Base-by-base conservation (phyloP, 2,113 vertebrate species). In the Cinclus cinclus region DNA sequence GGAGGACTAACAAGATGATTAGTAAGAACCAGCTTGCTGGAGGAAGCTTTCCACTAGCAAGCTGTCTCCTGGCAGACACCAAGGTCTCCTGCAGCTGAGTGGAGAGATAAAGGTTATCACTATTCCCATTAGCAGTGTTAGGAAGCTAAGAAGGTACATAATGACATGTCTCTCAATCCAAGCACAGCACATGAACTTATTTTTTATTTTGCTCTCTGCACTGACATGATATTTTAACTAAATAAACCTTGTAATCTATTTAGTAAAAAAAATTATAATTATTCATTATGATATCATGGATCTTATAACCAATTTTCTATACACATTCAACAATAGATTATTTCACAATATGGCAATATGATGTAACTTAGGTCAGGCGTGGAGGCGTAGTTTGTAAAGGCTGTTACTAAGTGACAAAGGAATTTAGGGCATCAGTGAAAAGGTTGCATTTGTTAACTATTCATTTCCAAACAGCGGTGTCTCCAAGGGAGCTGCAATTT, bases 321-420 rank as follows among this genome's bases (percentile, higher is more conserved):
- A 63, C 31, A 46, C 18, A 24, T 77, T 52, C 79, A 90, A 81
- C 68, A 60, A 81, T 5, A 77, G 46, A 74, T 67, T 83, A 81
- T 82, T 90, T 49, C 73, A 81, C 46, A 83, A 69, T 16, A 31
- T 37, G 58, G 77, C 71, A 83, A 83, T 16, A 52, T 37, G 49
- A 64, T 92, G 39, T 47, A 87, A 92, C 85, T 63, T 44, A n/a
- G 90, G 85, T 84, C 87, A 89, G 87, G 84, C 7, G 0, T 3
- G 47, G 71, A 94, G 79, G 50, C 8, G 3, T 20, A 80, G 75
- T 52, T 89, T 88, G 71, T 70, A 63, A 22, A 87, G 87, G 52
- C 73, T 70, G 78, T 85, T 93, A 93, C 84, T 85, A 88, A 91
- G 56, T 90, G 82, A 91, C 75, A 86, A 77, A 90, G 64, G 75